phyloP scores from a whole-genome alignment of 1,140 invertebrate species.

The Drosophila prosaltans region DNA sequence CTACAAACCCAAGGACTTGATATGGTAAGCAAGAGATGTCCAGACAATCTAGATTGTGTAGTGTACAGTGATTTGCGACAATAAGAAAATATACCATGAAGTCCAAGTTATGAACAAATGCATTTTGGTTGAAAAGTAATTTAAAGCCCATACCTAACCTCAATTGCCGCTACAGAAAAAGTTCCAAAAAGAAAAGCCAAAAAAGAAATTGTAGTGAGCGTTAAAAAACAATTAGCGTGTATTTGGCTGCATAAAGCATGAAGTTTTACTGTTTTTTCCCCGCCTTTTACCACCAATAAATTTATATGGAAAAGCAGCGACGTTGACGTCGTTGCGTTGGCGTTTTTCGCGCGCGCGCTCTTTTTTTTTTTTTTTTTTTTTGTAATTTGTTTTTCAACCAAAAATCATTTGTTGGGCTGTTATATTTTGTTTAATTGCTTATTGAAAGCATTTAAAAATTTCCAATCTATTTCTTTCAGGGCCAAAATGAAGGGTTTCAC shows the following conservation, averaged over 20 bases:
- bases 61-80: conserved; percentile 16
- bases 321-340: conserved; percentile 68
- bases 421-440: conserved; percentile 2
- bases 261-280: conserved; percentile 14
- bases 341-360: conserved; percentile 71
- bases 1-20: conserved; percentile 82
- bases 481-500: conserved; percentile 98
- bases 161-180: conserved; percentile 49
- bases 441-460: conserved; percentile 22
- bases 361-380: conserved; percentile 29
- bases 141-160: conserved; percentile 62
- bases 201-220: conserved; percentile 37
- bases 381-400: conserved; percentile 21
- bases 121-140: conserved; percentile 17
- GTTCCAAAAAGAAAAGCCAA: conserved; percentile 38
- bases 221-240: conserved; percentile 45
- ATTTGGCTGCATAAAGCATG: conserved; percentile 23
- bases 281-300: conserved; percentile 5
- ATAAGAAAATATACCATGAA: conserved; percentile 2
- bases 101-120: conserved; percentile 14
- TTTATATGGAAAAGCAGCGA: conserved; percentile 20
- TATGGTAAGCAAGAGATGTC: conserved; percentile 67
- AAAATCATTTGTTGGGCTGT: conserved; percentile 21
- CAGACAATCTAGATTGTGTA: neutral
- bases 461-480: conserved; percentile 87